Base-by-base conservation (phyloP, 2,113 vertebrate species). In the Symphodus melops region DNA sequence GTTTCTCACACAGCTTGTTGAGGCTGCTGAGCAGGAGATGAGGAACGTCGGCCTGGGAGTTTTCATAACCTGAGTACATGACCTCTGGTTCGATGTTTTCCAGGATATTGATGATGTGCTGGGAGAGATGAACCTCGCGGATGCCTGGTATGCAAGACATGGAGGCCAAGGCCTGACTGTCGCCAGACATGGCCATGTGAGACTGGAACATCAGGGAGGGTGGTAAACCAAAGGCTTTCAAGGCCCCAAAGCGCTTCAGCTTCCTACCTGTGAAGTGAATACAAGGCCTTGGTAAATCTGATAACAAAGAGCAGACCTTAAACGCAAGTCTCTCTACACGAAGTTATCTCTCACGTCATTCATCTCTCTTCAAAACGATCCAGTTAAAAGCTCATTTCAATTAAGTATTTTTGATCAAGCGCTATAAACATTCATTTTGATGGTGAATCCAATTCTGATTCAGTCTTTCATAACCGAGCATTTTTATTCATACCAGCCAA, bases 61-160 rank as follows among this genome's bases (percentile, higher is more conserved):
- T 96, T 93, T 99, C 97, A 13, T 95, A 94, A 14, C 96, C 97
- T 1, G 97, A 96, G 77, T 95, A 97, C 82, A 98, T 86, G 37
- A 94, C 72, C 68, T 98, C 97, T 0, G 98, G 98, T 81, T 99
- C 98, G 37, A 99, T 99, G 91, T 93, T 96, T 86, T 97, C 94
- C 62, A 99, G 89, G 79, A 99, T 94, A 76, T 51, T 95, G 84
- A 97, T 81, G 72, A 99, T 92, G 59, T 97, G 93, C 8, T 96
- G 96, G 39, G 95, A 72, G 81, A 96, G 90, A 36, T 96, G 96
- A 28, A 98, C 72, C 65, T 98, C 97, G 68, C 94, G 95, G 82
- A 86, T 89, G 64, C 94, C 92, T 41, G 96, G 93, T 75, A 96
- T 91, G 79, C 94, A 92, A 33, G 96, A 89, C 90, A 95, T 89